phyloP scores from a whole-genome alignment of 2,888 invertebrate genomes.

The Mythimna vitellina region DNA sequence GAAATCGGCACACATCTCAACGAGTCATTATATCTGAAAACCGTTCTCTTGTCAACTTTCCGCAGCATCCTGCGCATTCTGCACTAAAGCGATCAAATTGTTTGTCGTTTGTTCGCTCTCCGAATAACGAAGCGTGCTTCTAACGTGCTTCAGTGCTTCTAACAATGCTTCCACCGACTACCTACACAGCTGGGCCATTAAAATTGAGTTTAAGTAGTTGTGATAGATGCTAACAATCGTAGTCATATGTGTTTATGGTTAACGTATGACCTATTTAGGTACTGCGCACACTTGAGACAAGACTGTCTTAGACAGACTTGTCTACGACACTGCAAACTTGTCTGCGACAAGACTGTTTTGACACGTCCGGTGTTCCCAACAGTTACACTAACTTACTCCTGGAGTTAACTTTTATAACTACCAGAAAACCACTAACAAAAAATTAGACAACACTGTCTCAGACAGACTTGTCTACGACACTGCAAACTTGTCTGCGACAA shows the following conservation, averaged over 20 bases:
- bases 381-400: too few species aligned
- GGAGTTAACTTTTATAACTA: too few species aligned
- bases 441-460: too few species aligned
- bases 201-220: constrained; percentile 21
- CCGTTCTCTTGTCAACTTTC: constrained; percentile 30
- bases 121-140: constrained; percentile 59
- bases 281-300: too few species aligned
- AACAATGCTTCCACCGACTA: constrained; percentile 50
- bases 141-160: constrained; percentile 40
- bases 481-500: too few species aligned
- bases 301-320: too few species aligned
- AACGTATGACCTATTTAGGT: not conserved
- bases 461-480: too few species aligned
- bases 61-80: constrained; percentile 19
- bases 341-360: too few species aligned
- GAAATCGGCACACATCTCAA: not conserved
- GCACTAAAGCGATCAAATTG: constrained; percentile 48
- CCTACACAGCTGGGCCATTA: constrained; percentile 32
- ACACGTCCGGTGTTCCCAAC: too few species aligned
- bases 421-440: too few species aligned
- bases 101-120: constrained; percentile 55
- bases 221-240: not conserved
- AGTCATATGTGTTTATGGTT: too few species aligned
- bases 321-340: too few species aligned
- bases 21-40: constrained; percentile 29